phyloP scores from a whole-genome alignment of 2,888 invertebrate species.

The Saturnia japonica region DNA sequence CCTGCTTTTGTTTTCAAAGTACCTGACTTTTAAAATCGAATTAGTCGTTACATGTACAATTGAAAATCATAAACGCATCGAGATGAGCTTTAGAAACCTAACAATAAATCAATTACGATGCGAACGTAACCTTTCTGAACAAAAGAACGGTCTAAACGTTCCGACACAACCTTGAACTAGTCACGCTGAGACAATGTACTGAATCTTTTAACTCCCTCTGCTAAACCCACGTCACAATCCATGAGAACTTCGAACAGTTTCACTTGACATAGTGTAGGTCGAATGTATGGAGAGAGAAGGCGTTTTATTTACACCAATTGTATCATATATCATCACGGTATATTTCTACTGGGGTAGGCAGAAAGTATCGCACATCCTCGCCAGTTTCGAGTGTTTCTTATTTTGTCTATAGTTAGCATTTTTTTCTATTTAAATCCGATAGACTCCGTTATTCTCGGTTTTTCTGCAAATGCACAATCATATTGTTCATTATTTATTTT shows the following conservation, averaged over 20 bases:
- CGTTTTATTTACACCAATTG: constrained; percentile 13
- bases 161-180: constrained; percentile 40
- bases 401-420: neutral
- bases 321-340: neutral
- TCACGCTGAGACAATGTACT: constrained; percentile 46
- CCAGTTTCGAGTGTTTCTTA: neutral
- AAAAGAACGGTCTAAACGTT: constrained; percentile 43
- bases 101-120: constrained; percentile 32
- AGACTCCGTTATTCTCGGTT: no score
- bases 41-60: constrained; percentile 20
- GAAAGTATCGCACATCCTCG: neutral
- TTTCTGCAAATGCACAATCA: no score
- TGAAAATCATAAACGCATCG: constrained; percentile 24
- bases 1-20: constrained; percentile 13
- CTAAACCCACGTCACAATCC: constrained; percentile 17
- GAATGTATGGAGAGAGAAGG: constrained; percentile 2
- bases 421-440: no score
- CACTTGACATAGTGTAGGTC: constrained; percentile 9
- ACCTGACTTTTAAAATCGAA: constrained; percentile 20
- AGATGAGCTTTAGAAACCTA: constrained; percentile 19
- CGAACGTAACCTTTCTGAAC: constrained; percentile 43
- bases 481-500: no score
- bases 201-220: constrained; percentile 33
- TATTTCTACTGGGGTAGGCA: neutral
- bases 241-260: constrained; percentile 6